A percentile compares a stretch with the other conserved stretches of the same genome.
These are phyloP conservation scores for Onthophagus taurus DNA, from an alignment of 1,140 invertebrate species.

Conservation along the genomic window DNA sequence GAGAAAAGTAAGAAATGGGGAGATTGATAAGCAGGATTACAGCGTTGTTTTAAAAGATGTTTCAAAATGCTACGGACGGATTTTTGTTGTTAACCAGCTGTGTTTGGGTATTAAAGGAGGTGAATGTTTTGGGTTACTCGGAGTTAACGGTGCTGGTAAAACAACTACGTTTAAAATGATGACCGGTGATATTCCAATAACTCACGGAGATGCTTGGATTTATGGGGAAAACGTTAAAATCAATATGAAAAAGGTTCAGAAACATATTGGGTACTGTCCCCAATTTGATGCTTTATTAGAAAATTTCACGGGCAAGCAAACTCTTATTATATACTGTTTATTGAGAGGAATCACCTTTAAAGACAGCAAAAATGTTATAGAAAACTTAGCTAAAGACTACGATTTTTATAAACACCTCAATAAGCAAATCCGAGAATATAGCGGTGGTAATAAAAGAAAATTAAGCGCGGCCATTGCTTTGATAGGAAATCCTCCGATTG, in stretches of 20 bases:
- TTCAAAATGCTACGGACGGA: slow-evolving; percentile 56
- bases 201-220: slow-evolving; percentile 25
- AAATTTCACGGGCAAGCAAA: slow-evolving; percentile 68
- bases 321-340: slow-evolving; percentile 59
- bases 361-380: slow-evolving; percentile 35
- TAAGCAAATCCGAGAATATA: slow-evolving; percentile 53
- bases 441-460: slow-evolving; percentile 91
- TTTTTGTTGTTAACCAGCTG: slow-evolving; percentile 61
- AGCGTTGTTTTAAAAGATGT: slow-evolving; percentile 41
- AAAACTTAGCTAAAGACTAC: slow-evolving; percentile 36
- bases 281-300: slow-evolving; percentile 74
- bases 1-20: slow-evolving; percentile 22
- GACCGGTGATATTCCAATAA: slow-evolving; percentile 62
- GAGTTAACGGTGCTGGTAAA: slow-evolving; percentile 69
- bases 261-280: slow-evolving; percentile 69
- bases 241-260: slow-evolving; percentile 44
- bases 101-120: slow-evolving; percentile 46
- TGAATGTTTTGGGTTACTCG: slow-evolving; percentile 84
- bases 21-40: slow-evolving; percentile 26
- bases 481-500: slow-evolving; percentile 76
- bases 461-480: slow-evolving; percentile 85
- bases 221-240: slow-evolving; percentile 40
- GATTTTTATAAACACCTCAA: slow-evolving; percentile 44
- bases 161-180: slow-evolving; percentile 82
- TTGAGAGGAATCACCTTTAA: slow-evolving; percentile 56